A percentile compares a stretch with the other conserved stretches of the same genome.
phyloP scores from a whole-genome alignment of 2,888 invertebrate genomes.

The Drosophila meridiana region DNA sequence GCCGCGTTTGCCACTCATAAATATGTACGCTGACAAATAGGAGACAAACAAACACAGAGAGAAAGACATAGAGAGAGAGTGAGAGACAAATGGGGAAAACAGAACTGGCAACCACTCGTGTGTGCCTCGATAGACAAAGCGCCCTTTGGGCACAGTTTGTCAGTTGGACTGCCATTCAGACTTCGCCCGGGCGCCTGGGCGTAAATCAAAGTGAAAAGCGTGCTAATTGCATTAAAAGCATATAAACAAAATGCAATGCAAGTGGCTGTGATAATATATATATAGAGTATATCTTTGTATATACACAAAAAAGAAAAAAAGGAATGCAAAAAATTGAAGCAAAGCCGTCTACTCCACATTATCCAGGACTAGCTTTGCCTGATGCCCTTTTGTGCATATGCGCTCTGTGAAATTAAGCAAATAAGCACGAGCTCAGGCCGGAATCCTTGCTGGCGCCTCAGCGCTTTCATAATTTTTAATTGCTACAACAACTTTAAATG shows the following conservation, averaged over 20 bases:
- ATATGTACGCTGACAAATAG: constrained; percentile 50
- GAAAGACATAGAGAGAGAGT: constrained; percentile 18
- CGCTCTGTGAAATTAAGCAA: constrained; percentile 78
- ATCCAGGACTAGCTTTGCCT: constrained; percentile 23
- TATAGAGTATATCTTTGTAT: neutral
- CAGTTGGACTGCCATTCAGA: constrained; percentile 21
- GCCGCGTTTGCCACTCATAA: constrained; percentile 70
- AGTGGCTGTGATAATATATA: constrained; percentile 73
- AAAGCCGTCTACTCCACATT: neutral
- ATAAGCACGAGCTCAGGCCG: constrained; percentile 62
- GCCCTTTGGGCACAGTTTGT: constrained; percentile 32
- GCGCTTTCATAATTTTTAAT: constrained; percentile 60
- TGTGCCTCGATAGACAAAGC: constrained; percentile 53
- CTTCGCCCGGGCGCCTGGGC: constrained; percentile 52
- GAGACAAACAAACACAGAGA: constrained; percentile 27
- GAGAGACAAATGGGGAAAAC: constrained; percentile 22
- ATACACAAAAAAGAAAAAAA: neutral
- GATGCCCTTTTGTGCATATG: constrained; percentile 69
- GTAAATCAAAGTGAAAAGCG: constrained; percentile 80
- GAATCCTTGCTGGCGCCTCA: constrained; percentile 28
- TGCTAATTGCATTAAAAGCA: constrained; percentile 81
- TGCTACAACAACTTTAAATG: constrained; percentile 54
- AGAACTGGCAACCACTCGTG: constrained; percentile 43
- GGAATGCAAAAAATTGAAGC: neutral
- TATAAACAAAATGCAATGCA: constrained; percentile 81